Evolutionary conservation across 1,140 invertebrate genomes (phyloP), one percentile per base, ranked within the genome.

Genomic region (Caenorhabditis remanei): DNA sequence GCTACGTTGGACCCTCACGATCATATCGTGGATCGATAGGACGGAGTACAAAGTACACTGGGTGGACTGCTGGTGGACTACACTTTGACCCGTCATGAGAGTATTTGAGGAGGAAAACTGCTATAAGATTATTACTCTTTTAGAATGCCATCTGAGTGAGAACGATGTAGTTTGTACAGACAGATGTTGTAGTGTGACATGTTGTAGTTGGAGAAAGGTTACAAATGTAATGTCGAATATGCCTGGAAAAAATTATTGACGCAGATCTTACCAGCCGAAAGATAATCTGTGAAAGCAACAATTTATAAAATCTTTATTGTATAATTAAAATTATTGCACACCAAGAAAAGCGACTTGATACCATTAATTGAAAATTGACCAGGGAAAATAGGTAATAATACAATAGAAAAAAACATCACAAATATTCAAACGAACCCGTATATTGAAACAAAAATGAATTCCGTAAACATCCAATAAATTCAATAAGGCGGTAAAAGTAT

Each of bases 1-100:
- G 40, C 46, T 79, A 79, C 71, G 46, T 79, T 79, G 71, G 71
- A 79, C 71, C 71, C 19, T 14, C 67, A 24, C 43, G 71, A 79
- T 79, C n/a, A 50, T 79, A 79, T 79, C 71, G 71, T 79, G 71
- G 46, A 50, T 50, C 71, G 46, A 53, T 50, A 9, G 13, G 19
- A 32, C 5, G 61, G 46, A 53, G 46, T 50, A 79, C 71, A 79
- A 79, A 32, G 71, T 50, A 79, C 71, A 79, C 8, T 63, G 61
- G 11, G 14, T 32, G 61, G 32, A n/a, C 43, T 32, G 32, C 71
- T 79, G 71, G 71, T 50, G 46, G 21, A 79, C 16, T 63, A 24
- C 61, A 63, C 61, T 63, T 63, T 32, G 61, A 24, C 8, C 61
- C 24, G 11, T 24, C 2, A 14, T 21, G 21, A 63, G 24, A 24